These are phyloP conservation scores for Anthopleura xanthogrammica DNA, from an alignment of 92 coral and sea anemone genomes.

Conservation along the genomic window DNA sequence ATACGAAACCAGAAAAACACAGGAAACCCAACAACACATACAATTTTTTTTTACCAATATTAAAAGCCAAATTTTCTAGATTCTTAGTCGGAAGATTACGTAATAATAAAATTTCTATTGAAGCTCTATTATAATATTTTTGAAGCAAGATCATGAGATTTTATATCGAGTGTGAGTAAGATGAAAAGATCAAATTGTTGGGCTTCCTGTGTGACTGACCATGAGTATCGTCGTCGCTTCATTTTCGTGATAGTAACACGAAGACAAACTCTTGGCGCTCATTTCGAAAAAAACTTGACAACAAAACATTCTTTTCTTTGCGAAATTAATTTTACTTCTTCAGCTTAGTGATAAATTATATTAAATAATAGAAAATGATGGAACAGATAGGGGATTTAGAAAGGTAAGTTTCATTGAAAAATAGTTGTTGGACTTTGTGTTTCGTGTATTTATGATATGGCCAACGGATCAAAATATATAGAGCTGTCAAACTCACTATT, in stretches of 20 bases:
- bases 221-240: conserved; percentile 7
- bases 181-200: neutral
- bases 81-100: neutral
- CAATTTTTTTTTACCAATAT: neutral
- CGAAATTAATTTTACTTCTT: neutral
- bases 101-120: neutral
- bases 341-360: neutral
- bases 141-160: neutral
- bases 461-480: neutral
- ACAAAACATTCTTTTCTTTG: neutral
- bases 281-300: conserved; percentile 6
- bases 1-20: neutral
- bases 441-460: neutral
- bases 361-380: conserved; percentile 15
- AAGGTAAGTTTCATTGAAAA: conserved; percentile 19
- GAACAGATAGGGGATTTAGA: conserved; percentile 49
- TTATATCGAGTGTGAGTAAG: neutral
- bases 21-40: no score
- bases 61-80: no score
- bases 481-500: conserved; percentile 26
- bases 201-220: conserved; percentile 35
- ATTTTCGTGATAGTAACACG: no score
- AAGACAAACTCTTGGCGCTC: conserved; percentile 19
- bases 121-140: neutral
- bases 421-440: neutral